Evolutionary conservation across 1,140 invertebrate species (phyloP).

Genomic region (Globodera ellingtonae): DNA sequence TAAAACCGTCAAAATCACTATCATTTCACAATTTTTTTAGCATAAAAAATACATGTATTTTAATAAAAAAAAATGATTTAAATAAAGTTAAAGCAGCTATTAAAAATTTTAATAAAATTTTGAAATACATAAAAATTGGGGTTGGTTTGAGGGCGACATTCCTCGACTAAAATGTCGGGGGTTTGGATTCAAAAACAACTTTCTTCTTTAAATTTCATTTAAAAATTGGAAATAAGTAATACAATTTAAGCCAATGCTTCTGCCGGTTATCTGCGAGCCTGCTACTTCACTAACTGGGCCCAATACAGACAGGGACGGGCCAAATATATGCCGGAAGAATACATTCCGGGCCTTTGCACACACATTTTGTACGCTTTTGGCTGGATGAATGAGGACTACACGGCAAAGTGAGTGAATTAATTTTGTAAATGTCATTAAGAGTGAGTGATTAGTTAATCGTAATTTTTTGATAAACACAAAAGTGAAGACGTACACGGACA

Average conservation of each 20-base stretch:
- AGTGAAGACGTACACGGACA: too few species aligned
- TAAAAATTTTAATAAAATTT: too few species aligned
- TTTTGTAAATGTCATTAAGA: constrained; percentile 28
- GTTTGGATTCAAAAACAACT: background rate
- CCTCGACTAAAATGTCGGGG: too few species aligned
- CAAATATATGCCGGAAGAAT: constrained; percentile 89
- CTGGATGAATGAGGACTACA: constrained; percentile 91
- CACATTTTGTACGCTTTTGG: constrained; percentile 94
- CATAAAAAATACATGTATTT: background rate
- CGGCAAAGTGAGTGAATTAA: constrained; percentile 67
- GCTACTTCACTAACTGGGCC: constrained; percentile 96
- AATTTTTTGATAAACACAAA: too few species aligned
- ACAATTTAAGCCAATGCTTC: background rate
- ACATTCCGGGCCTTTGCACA: constrained; percentile 89
- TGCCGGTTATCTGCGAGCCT: constrained; percentile 65
- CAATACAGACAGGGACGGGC: constrained; percentile 89
- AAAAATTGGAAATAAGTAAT: background rate
- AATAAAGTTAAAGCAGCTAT: background rate
- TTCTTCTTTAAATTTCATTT: background rate
- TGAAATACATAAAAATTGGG: too few species aligned
- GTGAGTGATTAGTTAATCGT: constrained; percentile 6
- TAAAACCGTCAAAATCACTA: background rate
- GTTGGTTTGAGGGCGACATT: background rate
- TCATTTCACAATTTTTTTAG: background rate
- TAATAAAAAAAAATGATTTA: background rate